Conservation (phyloP, 2,888 invertebrate genomes). For the Dynastes grantii region DNA sequence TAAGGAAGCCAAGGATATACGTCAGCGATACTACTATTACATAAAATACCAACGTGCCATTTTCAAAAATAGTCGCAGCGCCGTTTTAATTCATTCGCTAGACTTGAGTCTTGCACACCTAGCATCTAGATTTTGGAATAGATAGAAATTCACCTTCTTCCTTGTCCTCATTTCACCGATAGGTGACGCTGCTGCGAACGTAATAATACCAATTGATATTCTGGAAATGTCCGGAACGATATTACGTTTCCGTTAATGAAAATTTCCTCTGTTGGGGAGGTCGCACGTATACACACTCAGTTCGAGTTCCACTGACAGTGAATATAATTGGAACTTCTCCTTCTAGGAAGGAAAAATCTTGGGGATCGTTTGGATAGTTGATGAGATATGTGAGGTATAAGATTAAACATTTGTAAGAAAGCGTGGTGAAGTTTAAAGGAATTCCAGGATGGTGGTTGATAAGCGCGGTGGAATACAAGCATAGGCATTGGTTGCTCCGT, state of each 20-base stretch:
- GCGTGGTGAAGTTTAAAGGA: no score
- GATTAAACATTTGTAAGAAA: no score
- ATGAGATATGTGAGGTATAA: no score
- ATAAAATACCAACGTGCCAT: no score
- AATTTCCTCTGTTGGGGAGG: constrained; percentile 60
- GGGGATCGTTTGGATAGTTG: background rate
- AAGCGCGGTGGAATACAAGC: no score
- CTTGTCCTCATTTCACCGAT: background rate
- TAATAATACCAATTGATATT: constrained; percentile 60
- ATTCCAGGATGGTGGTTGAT: no score
- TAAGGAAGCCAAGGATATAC: no score
- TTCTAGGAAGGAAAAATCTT: constrained; percentile 2
- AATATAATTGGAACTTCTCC: constrained; percentile 61
- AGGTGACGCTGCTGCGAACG: background rate
- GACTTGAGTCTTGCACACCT: constrained; percentile 56
- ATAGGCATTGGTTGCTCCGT: no score
- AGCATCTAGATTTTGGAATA: background rate
- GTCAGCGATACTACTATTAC: no score
- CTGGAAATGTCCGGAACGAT: constrained; percentile 61
- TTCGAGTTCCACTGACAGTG: constrained; percentile 60
- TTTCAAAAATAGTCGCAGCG: background rate
- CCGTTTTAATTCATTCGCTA: constrained; percentile 62
- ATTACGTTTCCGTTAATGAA: constrained; percentile 65
- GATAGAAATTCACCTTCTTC: background rate
- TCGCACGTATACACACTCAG: constrained; percentile 61